These are phyloP conservation scores for Myotis findleyi DNA, from an alignment of 2,797 vertebrate genomes.

Conservation along the genomic window DNA sequence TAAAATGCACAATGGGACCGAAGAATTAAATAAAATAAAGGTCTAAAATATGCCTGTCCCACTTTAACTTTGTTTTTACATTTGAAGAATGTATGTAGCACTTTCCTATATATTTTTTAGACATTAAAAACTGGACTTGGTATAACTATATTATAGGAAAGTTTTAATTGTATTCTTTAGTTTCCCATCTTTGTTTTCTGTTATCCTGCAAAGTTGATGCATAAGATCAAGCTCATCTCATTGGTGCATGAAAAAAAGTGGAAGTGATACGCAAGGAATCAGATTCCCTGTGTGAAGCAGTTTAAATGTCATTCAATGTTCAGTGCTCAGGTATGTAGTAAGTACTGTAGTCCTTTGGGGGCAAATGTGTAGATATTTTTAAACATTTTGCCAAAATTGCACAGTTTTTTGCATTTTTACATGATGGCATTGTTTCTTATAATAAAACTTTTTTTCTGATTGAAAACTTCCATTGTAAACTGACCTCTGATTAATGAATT, in stretches of 20 bases:
- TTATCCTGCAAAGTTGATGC: conserved; percentile 77
- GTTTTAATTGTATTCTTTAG: conserved; percentile 73
- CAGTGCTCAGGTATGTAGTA: conserved; percentile 92
- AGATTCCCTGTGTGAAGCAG: conserved; percentile 80
- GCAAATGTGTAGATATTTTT: conserved; percentile 89
- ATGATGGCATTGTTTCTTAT: conserved; percentile 90
- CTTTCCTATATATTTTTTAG: conserved; percentile 78
- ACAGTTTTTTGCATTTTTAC: conserved; percentile 91
- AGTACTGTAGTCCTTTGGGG: conserved; percentile 90
- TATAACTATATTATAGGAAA: conserved; percentile 79
- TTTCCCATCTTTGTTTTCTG: conserved; percentile 67
- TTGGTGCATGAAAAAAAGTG: conserved; percentile 83
- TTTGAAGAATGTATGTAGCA: conserved; percentile 81
- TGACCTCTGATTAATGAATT: conserved; percentile 57
- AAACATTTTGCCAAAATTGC: conserved; percentile 91
- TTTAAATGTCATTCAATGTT: conserved; percentile 87
- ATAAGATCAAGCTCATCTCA: conserved; percentile 76
- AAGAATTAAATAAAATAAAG: conserved; percentile 66
- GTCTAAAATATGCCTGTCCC: conserved; percentile 72
- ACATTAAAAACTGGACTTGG: conserved; percentile 68
- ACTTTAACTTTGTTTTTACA: conserved; percentile 76
- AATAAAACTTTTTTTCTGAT: conserved; percentile 89
- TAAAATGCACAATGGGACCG: conserved; percentile 84
- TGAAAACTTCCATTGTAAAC: conserved; percentile 80
- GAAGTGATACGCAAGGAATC: conserved; percentile 81